Base-by-base conservation (phyloP, 2,888 invertebrate species). In the Sylvicola cinctus region DNA sequence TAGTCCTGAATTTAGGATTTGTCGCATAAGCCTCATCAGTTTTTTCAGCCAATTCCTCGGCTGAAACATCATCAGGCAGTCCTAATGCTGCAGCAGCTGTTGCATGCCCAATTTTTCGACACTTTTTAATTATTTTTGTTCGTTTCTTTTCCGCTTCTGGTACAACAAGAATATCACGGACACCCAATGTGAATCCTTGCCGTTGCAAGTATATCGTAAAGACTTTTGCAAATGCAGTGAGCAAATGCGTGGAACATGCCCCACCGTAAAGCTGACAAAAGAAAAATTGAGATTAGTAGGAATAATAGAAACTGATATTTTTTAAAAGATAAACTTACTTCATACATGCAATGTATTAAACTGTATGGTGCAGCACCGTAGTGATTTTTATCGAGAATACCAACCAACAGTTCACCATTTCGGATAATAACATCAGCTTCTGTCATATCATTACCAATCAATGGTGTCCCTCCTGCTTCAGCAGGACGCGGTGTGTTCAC, bases 341-440 rank as follows among this genome's bases (percentile, higher is more conserved):
- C 98, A 56, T 83, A 90, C 59, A 91, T 76, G 48, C 85, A 83
- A 55, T 99, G 98, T 13, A 95, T 74, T 20, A 99, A 67, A 43
- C 96, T 88, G 53, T 79, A 95, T 1, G 85, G 77, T 1, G 95
- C 91, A 3, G 95, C 83, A 11, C 98, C 98, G 50, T 85, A 90
- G 51, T 96, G 95, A 8, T 77, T 81, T 60, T 99, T 99, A 58
- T 99, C 98, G 36, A 99, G 62, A 29, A 95, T 76, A 5, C 98
- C 98, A 42, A 70, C 71, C 3, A 96, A 52, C 27, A 99, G 64
- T 56, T 96, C 83, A 7, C 96, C 93, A 29, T 74, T 65, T 34
- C 79, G 64, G 37, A 95, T 83, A 3, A 95, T 62, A 10, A 99
- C 90, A 58, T 85, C 76, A 36, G 84, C 80, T 58, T 99, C 98